These are phyloP conservation scores for Lacerta agilis DNA, from an alignment of 2,797 vertebrate genomes.

Conservation along the genomic window DNA sequence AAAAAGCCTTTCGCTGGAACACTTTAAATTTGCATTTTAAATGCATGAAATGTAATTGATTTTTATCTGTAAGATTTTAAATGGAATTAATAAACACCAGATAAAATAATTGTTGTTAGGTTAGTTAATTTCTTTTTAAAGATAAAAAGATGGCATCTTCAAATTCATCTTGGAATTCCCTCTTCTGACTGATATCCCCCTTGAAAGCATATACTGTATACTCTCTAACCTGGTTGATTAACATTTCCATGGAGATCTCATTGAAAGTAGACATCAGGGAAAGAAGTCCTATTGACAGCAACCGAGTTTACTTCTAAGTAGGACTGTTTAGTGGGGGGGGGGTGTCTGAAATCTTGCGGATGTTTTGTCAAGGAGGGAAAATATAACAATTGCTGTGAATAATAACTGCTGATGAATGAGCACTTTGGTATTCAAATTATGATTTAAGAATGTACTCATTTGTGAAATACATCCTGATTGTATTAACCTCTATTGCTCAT, in stretches of 20 bases:
- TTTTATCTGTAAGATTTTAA: constrained; percentile 90
- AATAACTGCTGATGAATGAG: neutral
- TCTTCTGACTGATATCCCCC: neutral
- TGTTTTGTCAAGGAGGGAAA: constrained; percentile 58
- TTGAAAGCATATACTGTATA: neutral
- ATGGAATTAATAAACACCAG: constrained; percentile 87
- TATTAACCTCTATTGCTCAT: constrained; percentile 27
- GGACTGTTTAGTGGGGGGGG: neutral
- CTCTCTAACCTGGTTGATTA: neutral
- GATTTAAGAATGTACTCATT: constrained; percentile 42
- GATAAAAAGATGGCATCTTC: constrained; percentile 47
- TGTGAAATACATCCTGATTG: constrained; percentile 52
- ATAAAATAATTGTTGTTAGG: constrained; percentile 76
- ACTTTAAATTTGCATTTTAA: constrained; percentile 89
- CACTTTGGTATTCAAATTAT: constrained; percentile 21
- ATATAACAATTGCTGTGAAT: constrained; percentile 6
- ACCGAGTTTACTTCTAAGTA: neutral
- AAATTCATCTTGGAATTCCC: constrained; percentile 1
- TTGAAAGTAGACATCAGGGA: neutral
- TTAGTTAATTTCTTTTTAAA: constrained; percentile 69
- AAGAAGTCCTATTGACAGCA: neutral
- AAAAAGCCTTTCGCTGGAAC: constrained; percentile 85
- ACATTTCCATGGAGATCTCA: neutral
- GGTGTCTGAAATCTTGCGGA: constrained; percentile 12
- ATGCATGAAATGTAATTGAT: constrained; percentile 89